Evolutionary conservation across 2,113 vertebrate genomes (phyloP), one percentile per base, ranked within the genome.

Genomic region (Oncorhynchus tshawytscha): DNA sequence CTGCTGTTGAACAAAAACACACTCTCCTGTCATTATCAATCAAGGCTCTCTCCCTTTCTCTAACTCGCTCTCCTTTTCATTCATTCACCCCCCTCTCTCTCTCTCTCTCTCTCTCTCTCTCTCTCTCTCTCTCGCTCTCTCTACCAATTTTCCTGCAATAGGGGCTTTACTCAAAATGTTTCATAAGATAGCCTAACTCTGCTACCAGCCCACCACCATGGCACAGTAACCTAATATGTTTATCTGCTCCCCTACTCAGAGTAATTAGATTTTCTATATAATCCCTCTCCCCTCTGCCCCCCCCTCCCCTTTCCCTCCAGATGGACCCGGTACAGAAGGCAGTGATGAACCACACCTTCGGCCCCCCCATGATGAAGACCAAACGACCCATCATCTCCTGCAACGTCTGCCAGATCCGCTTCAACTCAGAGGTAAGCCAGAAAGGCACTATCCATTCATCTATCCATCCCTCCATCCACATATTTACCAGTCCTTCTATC

Each of bases 351-450:
- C 95, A 95, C 87, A 95, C 94, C 22, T 95, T 95, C 29, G 95
- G 95, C 71, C 92, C 94, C 51, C 94, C 94, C 25, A 81, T 95
- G 80, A 84, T 94, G 85, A 95, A 92, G 89, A 94, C 93, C 81
- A 96, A 95, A 90, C 85, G 94, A 45, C 95, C 94, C 13, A 87
- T 96, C 86, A 96, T 96, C 87, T 95, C 94, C 88, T 96, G 95
- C 91, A 96, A 96, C 31, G 93, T 96, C 85, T 96, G 95, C 89
- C 95, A 96, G 86, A 96, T 96, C 84, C 94, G 95, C 70, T 96
- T 96, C 92, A 96, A 96, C 89, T 96, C 95, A 7, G 94, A 96
- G 95, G 95, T 96, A 90, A 27, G 34, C 3, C 20, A 95, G 95
- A 96, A 90, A 27, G 34, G 20, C 67, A 45, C 31, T 5, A 18